Evolutionary conservation across 2,888 invertebrate species (phyloP).

Genomic region (Lasioglossum lativentre): DNA sequence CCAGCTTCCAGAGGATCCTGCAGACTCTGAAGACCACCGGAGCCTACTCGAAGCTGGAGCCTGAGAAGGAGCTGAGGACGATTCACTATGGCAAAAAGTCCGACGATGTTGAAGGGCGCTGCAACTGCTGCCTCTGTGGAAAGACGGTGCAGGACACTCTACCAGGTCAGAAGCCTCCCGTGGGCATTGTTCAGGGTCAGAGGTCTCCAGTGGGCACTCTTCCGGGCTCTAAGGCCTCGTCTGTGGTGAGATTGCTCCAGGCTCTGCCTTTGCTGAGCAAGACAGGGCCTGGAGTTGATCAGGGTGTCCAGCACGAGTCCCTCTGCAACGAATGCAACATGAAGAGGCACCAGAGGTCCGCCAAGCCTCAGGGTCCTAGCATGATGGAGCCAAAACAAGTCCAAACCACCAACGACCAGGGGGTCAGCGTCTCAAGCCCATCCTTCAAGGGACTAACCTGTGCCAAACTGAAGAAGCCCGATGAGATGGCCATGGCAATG

Average conservation of each 20-base stretch:
- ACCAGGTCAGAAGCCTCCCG: neutral
- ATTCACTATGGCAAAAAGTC: constrained; percentile 42
- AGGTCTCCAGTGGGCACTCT: neutral
- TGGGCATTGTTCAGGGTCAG: neutral
- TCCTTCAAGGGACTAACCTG: neutral
- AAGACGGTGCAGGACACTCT: neutral
- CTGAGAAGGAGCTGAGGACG: constrained; percentile 57
- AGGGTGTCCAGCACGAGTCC: constrained; percentile 2
- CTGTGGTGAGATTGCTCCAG: neutral
- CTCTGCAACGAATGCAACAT: constrained; percentile 49
- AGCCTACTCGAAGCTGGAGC: neutral
- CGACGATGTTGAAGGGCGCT: constrained; percentile 10
- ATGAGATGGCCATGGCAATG: constrained; percentile 69
- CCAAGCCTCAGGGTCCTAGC: neutral
- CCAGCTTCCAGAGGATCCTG: constrained; percentile 16
- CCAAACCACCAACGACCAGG: constrained; percentile 25
- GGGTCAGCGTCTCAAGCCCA: neutral
- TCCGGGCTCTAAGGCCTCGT: neutral
- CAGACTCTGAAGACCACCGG: constrained; percentile 23
- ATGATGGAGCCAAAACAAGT: constrained; percentile 17
- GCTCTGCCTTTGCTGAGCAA: neutral
- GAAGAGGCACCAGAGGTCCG: neutral
- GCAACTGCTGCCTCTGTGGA: constrained; percentile 64
- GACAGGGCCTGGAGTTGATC: neutral
- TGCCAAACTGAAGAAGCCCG: constrained; percentile 48